Percentiles rank a stretch among this genome's conserved stretches.
phyloP scores from a whole-genome alignment of 2,113 vertebrate species.

The Ochotona princeps region DNA sequence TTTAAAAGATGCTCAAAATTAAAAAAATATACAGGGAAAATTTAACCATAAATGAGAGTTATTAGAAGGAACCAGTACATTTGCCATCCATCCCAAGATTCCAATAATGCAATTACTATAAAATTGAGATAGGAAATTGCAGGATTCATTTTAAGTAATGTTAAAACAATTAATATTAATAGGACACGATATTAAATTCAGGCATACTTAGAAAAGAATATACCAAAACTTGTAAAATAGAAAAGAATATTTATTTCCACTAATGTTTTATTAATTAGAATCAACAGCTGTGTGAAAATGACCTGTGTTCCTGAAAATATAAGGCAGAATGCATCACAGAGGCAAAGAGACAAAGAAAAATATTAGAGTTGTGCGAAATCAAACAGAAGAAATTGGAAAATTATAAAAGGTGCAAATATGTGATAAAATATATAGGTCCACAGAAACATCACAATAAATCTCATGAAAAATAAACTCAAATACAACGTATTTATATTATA shows the following conservation, averaged over 20 bases:
- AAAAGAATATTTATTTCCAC: neutral
- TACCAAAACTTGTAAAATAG: neutral
- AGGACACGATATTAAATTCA: neutral
- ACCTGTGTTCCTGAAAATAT: neutral
- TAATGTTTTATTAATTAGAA: neutral
- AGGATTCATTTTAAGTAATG: neutral
- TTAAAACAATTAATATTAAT: neutral
- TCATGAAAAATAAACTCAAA: neutral
- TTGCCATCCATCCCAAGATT: neutral
- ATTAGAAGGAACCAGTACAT: neutral
- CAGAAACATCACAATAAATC: neutral
- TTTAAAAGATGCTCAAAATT: neutral
- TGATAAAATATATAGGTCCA: neutral
- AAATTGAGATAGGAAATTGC: neutral
- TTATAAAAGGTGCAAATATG: neutral
- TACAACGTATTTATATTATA: neutral
- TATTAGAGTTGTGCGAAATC: neutral
- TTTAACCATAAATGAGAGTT: neutral
- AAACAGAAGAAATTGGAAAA: neutral
- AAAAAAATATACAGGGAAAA: constrained; percentile 11
- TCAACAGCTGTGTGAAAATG: neutral
- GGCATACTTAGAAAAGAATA: neutral
- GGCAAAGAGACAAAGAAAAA: neutral
- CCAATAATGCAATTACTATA: neutral
- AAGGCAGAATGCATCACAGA: neutral